These are phyloP conservation scores for Hydra vulgaris DNA, from an alignment of 30 jellyfish, hydroid and myxozoan species.

Conservation along the genomic window DNA sequence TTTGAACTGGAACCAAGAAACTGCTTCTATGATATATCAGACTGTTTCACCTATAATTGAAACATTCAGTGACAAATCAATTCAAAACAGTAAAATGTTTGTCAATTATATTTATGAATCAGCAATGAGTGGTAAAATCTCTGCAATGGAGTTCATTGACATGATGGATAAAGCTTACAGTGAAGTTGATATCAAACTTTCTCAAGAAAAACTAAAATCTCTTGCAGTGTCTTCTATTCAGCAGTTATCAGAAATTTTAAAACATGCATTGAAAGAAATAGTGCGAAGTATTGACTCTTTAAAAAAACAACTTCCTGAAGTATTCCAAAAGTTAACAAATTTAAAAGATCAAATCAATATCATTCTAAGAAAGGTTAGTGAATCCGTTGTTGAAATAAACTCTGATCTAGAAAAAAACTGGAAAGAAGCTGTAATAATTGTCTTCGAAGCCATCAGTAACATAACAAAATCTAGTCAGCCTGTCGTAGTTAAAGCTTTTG, in stretches of 20 bases:
- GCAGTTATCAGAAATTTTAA: constrained; percentile 17
- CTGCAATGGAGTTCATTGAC: constrained; percentile 15
- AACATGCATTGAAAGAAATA: constrained; percentile 1
- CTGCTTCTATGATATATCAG: constrained; percentile 27
- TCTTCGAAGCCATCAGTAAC: constrained; percentile 38
- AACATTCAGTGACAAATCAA: background rate
- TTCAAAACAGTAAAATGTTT: background rate
- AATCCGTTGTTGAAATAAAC: background rate
- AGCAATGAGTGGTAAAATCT: background rate
- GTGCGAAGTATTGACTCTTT: background rate
- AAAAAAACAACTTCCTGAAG: constrained; percentile 6
- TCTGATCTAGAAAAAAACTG: constrained; percentile 20
- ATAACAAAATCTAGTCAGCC: constrained; percentile 71
- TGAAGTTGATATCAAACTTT: constrained; percentile 45
- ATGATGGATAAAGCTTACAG: constrained; percentile 44
- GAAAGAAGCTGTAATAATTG: constrained; percentile 17
- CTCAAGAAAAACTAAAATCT: constrained; percentile 40
- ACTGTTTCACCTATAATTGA: constrained; percentile 18
- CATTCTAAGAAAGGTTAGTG: background rate
- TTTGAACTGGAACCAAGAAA: constrained; percentile 74
- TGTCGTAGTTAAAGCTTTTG: constrained; percentile 59
- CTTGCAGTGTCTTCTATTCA: constrained; percentile 34
- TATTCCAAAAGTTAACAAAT: background rate
- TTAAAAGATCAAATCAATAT: background rate
- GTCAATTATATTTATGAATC: constrained; percentile 6